These are phyloP conservation scores for Drosophila pseudoobscura DNA, from an alignment of 1,140 invertebrate species.

Conservation along the genomic window DNA sequence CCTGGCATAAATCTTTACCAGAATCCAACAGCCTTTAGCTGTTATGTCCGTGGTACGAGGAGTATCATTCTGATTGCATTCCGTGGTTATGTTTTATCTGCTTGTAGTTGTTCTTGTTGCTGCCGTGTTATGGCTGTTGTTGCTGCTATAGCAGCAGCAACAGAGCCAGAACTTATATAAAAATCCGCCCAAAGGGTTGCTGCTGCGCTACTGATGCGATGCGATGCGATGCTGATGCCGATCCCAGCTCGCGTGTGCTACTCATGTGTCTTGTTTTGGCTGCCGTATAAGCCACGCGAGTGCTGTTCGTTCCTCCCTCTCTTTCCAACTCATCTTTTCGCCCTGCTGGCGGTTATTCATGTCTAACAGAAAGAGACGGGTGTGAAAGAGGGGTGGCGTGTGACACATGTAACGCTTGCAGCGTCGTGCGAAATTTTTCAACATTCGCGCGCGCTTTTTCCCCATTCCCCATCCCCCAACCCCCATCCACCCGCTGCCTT, in stretches of 20 bases:
- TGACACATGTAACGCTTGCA: constrained; percentile 57
- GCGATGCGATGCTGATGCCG: background rate
- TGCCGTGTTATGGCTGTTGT: background rate
- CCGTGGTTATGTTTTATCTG: constrained; percentile 2
- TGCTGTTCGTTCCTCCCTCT: constrained; percentile 3
- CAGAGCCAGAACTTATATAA: constrained; percentile 25
- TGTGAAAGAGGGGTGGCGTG: background rate
- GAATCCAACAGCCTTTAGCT: constrained; percentile 17
- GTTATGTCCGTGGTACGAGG: constrained; percentile 1
- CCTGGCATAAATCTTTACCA: constrained; percentile 18
- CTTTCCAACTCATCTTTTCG: constrained; percentile 8
- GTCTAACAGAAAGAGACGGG: background rate
- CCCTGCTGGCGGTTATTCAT: constrained; percentile 20
- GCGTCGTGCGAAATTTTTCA: constrained; percentile 40
- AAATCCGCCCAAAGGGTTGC: constrained; percentile 3
- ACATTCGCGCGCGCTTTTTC: constrained; percentile 27
- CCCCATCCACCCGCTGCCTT: constrained; percentile 2
- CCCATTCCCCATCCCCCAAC: constrained; percentile 3
- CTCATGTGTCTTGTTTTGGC: constrained; percentile 19
- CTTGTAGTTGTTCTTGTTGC: too few species aligned
- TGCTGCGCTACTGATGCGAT: too few species aligned
- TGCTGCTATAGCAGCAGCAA: background rate
- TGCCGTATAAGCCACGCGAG: constrained; percentile 12
- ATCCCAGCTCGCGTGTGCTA: constrained; percentile 18
- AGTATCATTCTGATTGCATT: constrained; percentile 31